Conservation (phyloP, 2,113 vertebrate species). For the Pagrus major region DNA sequence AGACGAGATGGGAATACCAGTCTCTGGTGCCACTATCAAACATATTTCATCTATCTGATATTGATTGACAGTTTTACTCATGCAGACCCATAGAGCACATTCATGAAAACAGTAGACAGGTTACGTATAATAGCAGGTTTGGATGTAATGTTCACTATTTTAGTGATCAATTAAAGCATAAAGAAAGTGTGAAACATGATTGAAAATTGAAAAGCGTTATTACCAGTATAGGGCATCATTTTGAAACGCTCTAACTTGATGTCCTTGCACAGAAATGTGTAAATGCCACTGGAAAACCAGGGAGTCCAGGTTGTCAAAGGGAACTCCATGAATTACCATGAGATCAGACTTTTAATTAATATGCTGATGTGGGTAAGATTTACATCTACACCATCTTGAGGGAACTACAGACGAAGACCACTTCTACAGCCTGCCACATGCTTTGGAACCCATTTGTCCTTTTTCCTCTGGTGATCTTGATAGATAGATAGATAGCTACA, state of each 20-base stretch:
- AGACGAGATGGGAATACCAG: not conserved
- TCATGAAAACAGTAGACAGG: not conserved
- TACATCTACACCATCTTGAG: constrained; percentile 53
- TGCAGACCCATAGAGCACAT: not conserved
- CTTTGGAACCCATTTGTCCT: constrained; percentile 12
- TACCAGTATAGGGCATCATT: not conserved
- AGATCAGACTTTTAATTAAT: constrained; percentile 61
- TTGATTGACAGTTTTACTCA: not conserved
- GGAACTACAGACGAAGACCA: constrained; percentile 26
- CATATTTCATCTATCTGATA: not conserved
- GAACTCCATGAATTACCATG: constrained; percentile 37
- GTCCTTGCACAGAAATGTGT: not conserved
- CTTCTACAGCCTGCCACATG: not conserved
- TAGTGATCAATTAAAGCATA: not conserved
- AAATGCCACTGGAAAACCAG: not conserved
- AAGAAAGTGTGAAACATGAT: not conserved
- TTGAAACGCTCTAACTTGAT: not conserved
- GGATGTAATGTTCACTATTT: not conserved
- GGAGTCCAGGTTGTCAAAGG: constrained; percentile 13
- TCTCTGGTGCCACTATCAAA: not conserved
- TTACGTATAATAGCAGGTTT: not conserved
- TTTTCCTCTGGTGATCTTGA: not conserved
- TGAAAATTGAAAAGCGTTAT: not conserved
- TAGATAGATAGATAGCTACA: not conserved
- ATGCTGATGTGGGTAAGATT: constrained; percentile 46